phyloP scores from a whole-genome alignment of 2,888 invertebrate genomes.

The Heterodera filipjevi region DNA sequence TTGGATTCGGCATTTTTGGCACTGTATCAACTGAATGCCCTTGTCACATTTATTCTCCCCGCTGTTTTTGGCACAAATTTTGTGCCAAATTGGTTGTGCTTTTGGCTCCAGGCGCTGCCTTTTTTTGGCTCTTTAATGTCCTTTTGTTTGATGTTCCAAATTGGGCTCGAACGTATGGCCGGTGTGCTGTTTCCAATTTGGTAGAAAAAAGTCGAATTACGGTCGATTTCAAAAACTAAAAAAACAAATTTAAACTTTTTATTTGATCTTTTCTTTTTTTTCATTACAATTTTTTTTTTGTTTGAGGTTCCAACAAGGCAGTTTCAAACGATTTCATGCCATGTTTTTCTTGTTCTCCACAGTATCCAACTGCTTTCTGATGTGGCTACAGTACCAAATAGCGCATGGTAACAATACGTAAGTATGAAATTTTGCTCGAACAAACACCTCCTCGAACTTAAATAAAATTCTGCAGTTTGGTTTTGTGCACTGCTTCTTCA shows the following conservation, averaged over 20 bases:
- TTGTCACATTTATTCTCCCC: background rate
- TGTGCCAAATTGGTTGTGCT: background rate
- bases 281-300: background rate
- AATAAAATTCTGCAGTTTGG: background rate
- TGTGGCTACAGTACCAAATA: background rate
- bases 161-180: background rate
- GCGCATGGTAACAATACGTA: background rate
- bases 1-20: constrained; percentile 6
- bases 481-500: background rate
- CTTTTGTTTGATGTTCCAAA: constrained; percentile 3
- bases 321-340: background rate
- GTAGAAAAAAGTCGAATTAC: too few species aligned
- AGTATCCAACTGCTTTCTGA: background rate
- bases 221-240: too few species aligned
- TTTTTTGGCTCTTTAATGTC: background rate
- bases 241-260: background rate
- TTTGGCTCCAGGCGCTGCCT: background rate
- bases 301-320: background rate
- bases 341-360: background rate
- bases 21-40: background rate
- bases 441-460: background rate
- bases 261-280: too few species aligned
- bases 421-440: background rate
- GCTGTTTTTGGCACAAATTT: background rate
- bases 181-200: constrained; percentile 11